These are phyloP conservation scores for Fulica atra DNA, from an alignment of 2,113 vertebrate species.

Conservation along the genomic window DNA sequence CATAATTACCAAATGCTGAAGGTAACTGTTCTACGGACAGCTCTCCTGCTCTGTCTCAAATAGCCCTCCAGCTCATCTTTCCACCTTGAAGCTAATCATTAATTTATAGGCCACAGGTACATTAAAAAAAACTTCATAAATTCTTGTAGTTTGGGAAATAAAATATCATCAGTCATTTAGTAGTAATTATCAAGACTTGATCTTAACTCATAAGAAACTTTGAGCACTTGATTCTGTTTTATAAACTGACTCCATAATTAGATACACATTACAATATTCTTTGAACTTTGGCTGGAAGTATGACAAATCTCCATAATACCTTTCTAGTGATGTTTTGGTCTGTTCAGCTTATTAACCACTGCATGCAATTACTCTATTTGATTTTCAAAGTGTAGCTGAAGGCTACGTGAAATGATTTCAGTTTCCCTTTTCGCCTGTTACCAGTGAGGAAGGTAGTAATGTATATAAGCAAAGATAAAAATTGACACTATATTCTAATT, in stretches of 20 bases:
- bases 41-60: slow-evolving; percentile 17
- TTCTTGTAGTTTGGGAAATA: neutral
- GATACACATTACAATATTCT: neutral
- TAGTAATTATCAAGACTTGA: neutral
- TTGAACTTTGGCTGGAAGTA: neutral
- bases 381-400: neutral
- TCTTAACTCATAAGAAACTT: neutral
- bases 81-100: neutral
- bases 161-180: neutral
- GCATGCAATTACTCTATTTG: neutral
- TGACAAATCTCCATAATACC: neutral
- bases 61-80: slow-evolving; percentile 34
- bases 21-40: neutral
- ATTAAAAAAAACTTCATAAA: slow-evolving; percentile 18
- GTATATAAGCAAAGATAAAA: neutral
- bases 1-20: neutral
- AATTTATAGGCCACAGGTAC: neutral
- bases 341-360: neutral
- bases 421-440: neutral
- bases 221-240: neutral
- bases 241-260: neutral
- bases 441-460: neutral
- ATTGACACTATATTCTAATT: neutral
- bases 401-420: neutral
- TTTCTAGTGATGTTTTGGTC: neutral